Percentiles rank a stretch among this genome's conserved stretches.
Evolutionary conservation across 2,888 invertebrate genomes (phyloP).

Genomic region (Miltochrista miniata): DNA sequence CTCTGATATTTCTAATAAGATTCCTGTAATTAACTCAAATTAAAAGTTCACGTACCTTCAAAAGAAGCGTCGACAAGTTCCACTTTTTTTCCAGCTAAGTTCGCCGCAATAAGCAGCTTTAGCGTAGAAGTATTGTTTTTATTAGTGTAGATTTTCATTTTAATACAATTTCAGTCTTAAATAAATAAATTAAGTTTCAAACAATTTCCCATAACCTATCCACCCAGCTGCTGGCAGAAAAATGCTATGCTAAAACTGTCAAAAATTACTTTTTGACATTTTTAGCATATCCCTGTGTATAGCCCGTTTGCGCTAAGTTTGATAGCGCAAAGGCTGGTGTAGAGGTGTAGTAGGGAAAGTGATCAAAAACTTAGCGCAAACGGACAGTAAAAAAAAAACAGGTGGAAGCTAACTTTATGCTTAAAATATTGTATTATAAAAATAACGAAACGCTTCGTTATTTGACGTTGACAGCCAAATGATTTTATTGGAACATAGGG

Average conservation of each 20-base stretch:
- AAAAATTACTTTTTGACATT: too few relatives aligned
- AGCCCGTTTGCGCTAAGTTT: too few relatives aligned
- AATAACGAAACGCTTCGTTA: too few relatives aligned
- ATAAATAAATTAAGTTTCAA: conserved; percentile 20
- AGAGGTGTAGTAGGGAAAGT: too few relatives aligned
- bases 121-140: conserved; percentile 90
- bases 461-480: too few relatives aligned
- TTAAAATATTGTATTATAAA: too few relatives aligned
- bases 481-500: too few relatives aligned
- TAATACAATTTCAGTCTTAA: conserved; percentile 40
- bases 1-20: not conserved
- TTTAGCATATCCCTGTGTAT: too few relatives aligned
- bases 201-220: conserved; percentile 38
- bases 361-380: too few relatives aligned
- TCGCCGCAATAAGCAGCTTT: conserved; percentile 88
- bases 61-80: conserved; percentile 83
- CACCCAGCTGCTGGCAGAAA: conserved; percentile 35
- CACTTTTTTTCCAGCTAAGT: conserved; percentile 84
- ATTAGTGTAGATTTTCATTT: conserved; percentile 90
- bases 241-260: not conserved
- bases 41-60: conserved; percentile 77
- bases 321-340: too few relatives aligned
- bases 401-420: too few relatives aligned
- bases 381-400: too few relatives aligned
- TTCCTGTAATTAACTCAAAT: not conserved